Percentiles rank a stretch among this genome's conserved stretches.
phyloP scores from a whole-genome alignment of 2,888 invertebrate genomes.

The Zygaena filipendulae region DNA sequence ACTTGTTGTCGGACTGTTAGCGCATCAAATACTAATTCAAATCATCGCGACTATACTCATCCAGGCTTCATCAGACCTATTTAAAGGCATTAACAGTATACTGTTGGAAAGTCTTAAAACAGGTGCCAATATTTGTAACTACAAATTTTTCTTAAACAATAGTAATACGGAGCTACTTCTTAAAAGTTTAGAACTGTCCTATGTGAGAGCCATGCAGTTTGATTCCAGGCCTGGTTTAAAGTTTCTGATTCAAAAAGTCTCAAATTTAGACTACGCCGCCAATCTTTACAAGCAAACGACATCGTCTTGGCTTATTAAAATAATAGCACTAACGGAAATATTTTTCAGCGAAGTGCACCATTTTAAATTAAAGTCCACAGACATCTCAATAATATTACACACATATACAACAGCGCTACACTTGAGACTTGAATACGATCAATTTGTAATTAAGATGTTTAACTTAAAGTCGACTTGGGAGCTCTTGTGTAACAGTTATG shows the following conservation, averaged over 20 bases:
- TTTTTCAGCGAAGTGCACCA: conserved; percentile 78
- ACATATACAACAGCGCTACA: conserved; percentile 66
- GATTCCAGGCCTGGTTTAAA: conserved; percentile 92
- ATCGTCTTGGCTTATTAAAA: conserved; percentile 90
- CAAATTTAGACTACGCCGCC: conserved; percentile 85
- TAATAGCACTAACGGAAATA: conserved; percentile 87
- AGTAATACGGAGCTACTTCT: conserved; percentile 77
- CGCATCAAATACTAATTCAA: conserved; percentile 93
- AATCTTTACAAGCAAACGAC: conserved; percentile 94
- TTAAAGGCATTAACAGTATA: conserved; percentile 72
- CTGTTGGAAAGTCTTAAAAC: conserved; percentile 62
- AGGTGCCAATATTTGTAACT: conserved; percentile 48
- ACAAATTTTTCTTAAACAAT: conserved; percentile 63
- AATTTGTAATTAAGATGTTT: conserved; percentile 69
- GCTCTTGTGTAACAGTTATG: conserved; percentile 66
- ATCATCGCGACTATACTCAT: conserved; percentile 88
- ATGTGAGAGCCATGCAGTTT: conserved; percentile 85
- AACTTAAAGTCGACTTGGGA: conserved; percentile 73
- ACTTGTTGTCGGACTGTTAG: conserved; percentile 87
- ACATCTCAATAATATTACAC: conserved; percentile 72
- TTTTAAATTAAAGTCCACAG: conserved; percentile 70
- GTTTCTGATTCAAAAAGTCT: conserved; percentile 93
- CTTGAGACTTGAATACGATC: conserved; percentile 63
- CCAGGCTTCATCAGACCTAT: conserved; percentile 74
- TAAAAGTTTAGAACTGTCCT: conserved; percentile 84